These are phyloP conservation scores for Adela reaumurella DNA, from an alignment of 2,888 invertebrate species.

Conservation along the genomic window DNA sequence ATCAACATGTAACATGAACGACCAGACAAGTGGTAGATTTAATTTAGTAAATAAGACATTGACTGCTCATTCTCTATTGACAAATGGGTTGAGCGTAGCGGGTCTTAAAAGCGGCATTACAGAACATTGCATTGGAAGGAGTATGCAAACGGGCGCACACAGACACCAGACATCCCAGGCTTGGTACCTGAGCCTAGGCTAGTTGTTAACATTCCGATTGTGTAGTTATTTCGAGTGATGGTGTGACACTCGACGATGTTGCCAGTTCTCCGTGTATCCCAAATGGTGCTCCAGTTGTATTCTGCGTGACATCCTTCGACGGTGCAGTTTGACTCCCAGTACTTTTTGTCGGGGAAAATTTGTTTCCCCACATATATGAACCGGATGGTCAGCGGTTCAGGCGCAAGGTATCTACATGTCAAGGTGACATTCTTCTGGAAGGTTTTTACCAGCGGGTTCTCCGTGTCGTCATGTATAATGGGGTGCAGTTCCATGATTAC, in stretches of 20 bases:
- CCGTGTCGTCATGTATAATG: slow-evolving; percentile 22
- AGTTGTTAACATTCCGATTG: slow-evolving; percentile 34
- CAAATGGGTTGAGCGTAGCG: too few relatives aligned
- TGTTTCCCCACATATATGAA: slow-evolving; percentile 30
- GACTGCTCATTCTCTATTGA: too few relatives aligned
- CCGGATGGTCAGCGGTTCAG: slow-evolving; percentile 35
- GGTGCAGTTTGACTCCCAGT: slow-evolving; percentile 24
- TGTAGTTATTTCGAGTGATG: slow-evolving; percentile 28
- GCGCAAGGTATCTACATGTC: slow-evolving; percentile 40
- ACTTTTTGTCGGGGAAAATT: slow-evolving; percentile 22
- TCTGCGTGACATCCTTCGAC: slow-evolving; percentile 36
- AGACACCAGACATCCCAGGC: background rate
- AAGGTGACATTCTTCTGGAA: slow-evolving; percentile 24
- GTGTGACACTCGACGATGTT: slow-evolving; percentile 37
- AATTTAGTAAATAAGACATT: too few relatives aligned
- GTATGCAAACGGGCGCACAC: background rate
- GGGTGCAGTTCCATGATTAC: slow-evolving; percentile 45
- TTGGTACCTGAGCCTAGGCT: slow-evolving; percentile 29
- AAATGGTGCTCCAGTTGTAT: slow-evolving; percentile 25
- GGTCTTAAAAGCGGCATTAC: too few relatives aligned
- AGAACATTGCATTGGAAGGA: too few relatives aligned
- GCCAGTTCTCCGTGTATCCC: slow-evolving; percentile 27
- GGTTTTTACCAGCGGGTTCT: slow-evolving; percentile 13
- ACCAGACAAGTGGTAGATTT: too few relatives aligned
- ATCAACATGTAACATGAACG: too few relatives aligned